Percentiles rank a stretch among this genome's conserved stretches.
Conservation (phyloP, 2,113 vertebrate species). For the Notiomystis cincta region DNA sequence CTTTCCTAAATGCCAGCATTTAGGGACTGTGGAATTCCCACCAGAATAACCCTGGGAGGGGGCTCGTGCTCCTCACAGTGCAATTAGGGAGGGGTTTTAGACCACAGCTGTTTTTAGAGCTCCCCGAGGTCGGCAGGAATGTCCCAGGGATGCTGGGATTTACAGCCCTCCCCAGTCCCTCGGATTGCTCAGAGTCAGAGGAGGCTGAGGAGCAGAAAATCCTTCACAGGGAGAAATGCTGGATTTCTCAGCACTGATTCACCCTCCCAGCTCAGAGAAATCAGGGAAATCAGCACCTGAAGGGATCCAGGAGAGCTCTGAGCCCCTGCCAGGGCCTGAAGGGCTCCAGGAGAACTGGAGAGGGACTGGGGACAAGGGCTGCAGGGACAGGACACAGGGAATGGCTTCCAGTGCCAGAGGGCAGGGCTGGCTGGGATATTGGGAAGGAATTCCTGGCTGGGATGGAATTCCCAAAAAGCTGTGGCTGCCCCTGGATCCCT, state of each 20-base stretch:
- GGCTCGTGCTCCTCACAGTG: constrained; percentile 16
- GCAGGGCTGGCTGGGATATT: too few species aligned
- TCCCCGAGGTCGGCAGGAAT: constrained; percentile 10
- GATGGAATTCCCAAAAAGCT: background rate
- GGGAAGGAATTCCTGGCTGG: background rate
- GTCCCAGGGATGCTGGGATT: background rate
- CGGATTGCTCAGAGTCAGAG: background rate
- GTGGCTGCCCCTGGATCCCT: background rate
- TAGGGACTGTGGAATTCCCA: background rate
- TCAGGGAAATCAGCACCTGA: background rate
- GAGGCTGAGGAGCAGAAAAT: background rate
- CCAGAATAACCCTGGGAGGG: background rate
- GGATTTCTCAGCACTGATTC: background rate
- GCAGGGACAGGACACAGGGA: background rate
- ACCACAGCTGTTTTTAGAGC: constrained; percentile 50
- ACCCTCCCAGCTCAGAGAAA: background rate
- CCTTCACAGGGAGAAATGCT: background rate
- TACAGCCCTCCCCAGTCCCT: background rate
- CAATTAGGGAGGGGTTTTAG: background rate
- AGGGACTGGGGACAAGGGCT: fast-evolving
- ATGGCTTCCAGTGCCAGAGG: background rate
- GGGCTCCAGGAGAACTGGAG: background rate
- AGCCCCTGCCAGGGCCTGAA: too few species aligned
- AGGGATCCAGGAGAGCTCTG: background rate
- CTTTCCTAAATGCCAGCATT: background rate